Evolutionary conservation across 2,888 invertebrate genomes (phyloP).

Genomic region (Chironomus tentans): DNA sequence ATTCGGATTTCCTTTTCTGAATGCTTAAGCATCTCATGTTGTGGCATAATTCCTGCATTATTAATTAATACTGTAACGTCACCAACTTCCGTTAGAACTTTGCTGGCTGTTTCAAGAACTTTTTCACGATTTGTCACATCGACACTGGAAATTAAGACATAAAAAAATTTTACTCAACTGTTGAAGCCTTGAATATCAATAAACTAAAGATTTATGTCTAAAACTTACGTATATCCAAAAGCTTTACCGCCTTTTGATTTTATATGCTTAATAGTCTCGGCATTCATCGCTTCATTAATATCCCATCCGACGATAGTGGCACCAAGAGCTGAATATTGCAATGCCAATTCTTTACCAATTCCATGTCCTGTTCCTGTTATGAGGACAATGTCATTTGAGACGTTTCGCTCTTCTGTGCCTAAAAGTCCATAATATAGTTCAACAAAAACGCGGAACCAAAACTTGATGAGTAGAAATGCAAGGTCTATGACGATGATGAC

Average conservation of each 20-base stretch:
- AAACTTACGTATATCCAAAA: constrained; percentile 42
- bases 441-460: not conserved
- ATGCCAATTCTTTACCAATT: constrained; percentile 68
- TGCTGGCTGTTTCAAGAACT: constrained; percentile 53
- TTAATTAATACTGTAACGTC: constrained; percentile 69
- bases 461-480: not conserved
- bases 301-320: constrained; percentile 72
- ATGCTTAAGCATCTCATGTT: constrained; percentile 57
- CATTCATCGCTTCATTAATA: constrained; percentile 59
- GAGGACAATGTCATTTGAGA: constrained; percentile 11
- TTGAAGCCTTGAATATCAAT: not conserved
- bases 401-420: not conserved
- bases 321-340: constrained; percentile 61
- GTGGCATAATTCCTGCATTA: constrained; percentile 86
- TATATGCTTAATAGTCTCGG: constrained; percentile 55
- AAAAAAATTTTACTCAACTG: not conserved
- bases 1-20: constrained; percentile 57
- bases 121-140: constrained; percentile 66
- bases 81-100: constrained; percentile 62
- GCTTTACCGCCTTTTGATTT: constrained; percentile 40
- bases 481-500: not conserved
- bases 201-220: not conserved
- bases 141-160: constrained; percentile 46
- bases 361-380: constrained; percentile 42
- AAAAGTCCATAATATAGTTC: not conserved